Evolutionary conservation across 2,888 invertebrate genomes (phyloP), one percentile per base, ranked within the genome.

Genomic region (Eremobia ochroleuca): DNA sequence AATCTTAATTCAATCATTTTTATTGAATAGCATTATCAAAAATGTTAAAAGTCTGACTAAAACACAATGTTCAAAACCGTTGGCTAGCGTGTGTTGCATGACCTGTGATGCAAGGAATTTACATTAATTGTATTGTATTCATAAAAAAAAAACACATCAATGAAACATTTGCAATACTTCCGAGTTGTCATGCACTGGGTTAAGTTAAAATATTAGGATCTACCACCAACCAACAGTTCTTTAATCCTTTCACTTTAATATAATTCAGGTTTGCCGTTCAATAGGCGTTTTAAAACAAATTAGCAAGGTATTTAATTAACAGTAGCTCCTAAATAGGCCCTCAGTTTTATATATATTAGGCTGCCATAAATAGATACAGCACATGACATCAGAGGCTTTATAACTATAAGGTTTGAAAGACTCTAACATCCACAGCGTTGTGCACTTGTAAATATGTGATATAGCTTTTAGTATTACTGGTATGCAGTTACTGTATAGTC

Each of bases 61-160:
- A 93, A 92, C 92, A 90, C 91, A 92, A 91, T 90, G 91, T 89
- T 67, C 75, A 85, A 76, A 87, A 88, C 77, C 86, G 85, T 92
- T 90, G 89, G 90, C 90, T 92, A 88, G 86, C 90, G 92, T 93
- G 92, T 94, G 93, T 88, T 94, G 95, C 95, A 94, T 94, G 95
- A 84, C 83, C 76, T 88, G 83, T 90, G 43, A 77, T 83, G 78
- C 85, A 83, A 52, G 78, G 52, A 72, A 62, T 65, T 34, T 73
- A 80, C 49, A 79, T 82, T 40, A 73, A 64, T 68, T 81, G 72
- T 83, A 73, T 78, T 77, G 64, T 59, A 68, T 76, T 85, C 77
- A 76, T 79, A 72, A 73, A 79, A 70, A 76, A 73, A 70, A 76
- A 73, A 73, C 34, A 73, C 34, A 66, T 40, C 40, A 67, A 49